Base-by-base conservation (phyloP, 2,888 invertebrate genomes). In the Pyrocoelia pectoralis region DNA sequence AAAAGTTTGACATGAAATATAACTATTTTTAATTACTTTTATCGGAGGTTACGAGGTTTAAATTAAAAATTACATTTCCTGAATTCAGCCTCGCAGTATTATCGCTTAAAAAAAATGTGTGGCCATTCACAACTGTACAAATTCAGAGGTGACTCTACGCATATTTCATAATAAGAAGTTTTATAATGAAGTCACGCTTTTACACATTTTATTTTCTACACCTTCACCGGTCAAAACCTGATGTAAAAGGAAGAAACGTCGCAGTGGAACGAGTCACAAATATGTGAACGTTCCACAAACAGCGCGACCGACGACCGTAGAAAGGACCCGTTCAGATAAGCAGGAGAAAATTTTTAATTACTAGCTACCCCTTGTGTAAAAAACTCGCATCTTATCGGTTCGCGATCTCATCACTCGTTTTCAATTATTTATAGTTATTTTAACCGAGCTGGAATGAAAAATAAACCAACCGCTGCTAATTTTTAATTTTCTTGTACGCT, bases 381-480 rank as follows among this genome's bases (percentile, higher is more conserved):
- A 73, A 74, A 75, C 60, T 61, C 63, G 70, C 72, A 72, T 74
- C 76, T 76, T 76, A 74, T 74, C 73, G 70, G 72, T 71, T 72
- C 61, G 69, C 72, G 76, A 76, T 76, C 76, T 75, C 75, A 76
- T 77, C 76, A 75, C 74, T 71, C 75, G 76, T 75, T 76, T 76
- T 78, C 77, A 78, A 78, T 79, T 79, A 79, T 79, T 79, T 79
- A 79, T 78, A 77, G 78, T 77, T 78, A 76, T 77, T 77, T 76
- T 74, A 76, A 74, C 72, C 73, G 74, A 68, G 74, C 72, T 71
- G 72, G 72, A 74, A 77, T 75, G 77, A 76, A 76, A 76, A 77
- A 77, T 76, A 74, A 76, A 76, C 74, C 73, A 72, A 71, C 69
- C 73, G 68, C 72, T 72, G 72, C 74, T 74, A 75, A 75, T 74